Base-by-base conservation (phyloP, 2,797 vertebrate genomes). In the Sebastes diaconus region DNA sequence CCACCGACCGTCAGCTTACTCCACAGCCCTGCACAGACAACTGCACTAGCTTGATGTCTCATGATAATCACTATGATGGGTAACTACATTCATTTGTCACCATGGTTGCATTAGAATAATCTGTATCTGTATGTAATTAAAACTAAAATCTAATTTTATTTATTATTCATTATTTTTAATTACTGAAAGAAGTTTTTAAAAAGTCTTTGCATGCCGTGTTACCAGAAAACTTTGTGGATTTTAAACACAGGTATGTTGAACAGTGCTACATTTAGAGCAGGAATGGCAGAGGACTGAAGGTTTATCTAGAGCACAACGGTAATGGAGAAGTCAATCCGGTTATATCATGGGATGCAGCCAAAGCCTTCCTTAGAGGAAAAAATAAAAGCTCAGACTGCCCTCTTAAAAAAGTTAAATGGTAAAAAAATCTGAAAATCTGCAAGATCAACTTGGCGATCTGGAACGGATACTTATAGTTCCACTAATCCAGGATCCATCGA, bases 131-230 rank as follows among this genome's bases (percentile, higher is more conserved):
- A 39, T 25, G 39, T 39, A 36, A 29, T 29, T 29, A 29, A 29
- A 29, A 29, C 29, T 29, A 27, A 27, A 27, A 27, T 27, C 27
- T 5, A 27, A 27, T 27, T 27, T 27, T 27, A 27, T 27, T 27
- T 27, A 42, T 46, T 46, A 46, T 46, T 46, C 42, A 0, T 16
- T 46, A 46, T 20, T 27, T 39, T 0, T 58, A 20, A 63, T 34
- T n/a, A 12, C 6, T n/a, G 11, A 20, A 58, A 70, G 24, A 58
- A 0, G 0, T 27, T 25, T 24, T 57, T 46, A 46, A 57, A 22
- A 54, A 57, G 22, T 57, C 22, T 57, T 58, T 27, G 14, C 42
- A 46, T 46, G 42, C 42, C 16, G 16, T 46, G 42, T 46, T 46
- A 46, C 14, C 0, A 46, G 42, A 46, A 50, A 30, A 60, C 27